Conservation (phyloP, 2,888 invertebrate species). For the Hirudinaria manillensis region DNA sequence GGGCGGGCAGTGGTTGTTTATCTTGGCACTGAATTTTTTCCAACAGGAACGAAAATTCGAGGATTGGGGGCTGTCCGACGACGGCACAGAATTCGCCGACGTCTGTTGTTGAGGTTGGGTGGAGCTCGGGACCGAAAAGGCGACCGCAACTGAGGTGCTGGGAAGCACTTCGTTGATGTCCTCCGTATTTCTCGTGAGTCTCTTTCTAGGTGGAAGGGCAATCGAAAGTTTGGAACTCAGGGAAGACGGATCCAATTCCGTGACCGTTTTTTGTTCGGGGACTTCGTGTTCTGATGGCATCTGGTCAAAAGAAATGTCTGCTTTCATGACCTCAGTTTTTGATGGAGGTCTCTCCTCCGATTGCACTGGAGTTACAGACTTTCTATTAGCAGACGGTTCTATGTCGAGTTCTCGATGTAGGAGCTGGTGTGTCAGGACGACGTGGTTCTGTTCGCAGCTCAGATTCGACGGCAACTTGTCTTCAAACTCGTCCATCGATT, state of each 20-base stretch:
- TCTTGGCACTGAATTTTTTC: slow-evolving; percentile 34
- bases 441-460: slow-evolving; percentile 2
- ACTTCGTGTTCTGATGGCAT: neutral
- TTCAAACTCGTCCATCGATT: neutral
- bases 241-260: neutral
- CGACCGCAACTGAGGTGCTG: neutral
- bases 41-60: slow-evolving; percentile 32
- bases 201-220: slow-evolving; percentile 30
- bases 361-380: neutral
- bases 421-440: too few species aligned
- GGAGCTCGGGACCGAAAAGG: neutral
- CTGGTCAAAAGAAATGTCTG: slow-evolving; percentile 14
- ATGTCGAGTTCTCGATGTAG: too few species aligned
- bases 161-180: slow-evolving; percentile 10
- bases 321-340: neutral
- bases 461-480: neutral
- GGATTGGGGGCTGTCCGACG: slow-evolving; percentile 30
- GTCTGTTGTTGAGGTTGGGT: too few species aligned
- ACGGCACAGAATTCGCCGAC: neutral
- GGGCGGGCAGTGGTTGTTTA: slow-evolving; percentile 29
- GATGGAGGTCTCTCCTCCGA: neutral
- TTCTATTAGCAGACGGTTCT: neutral
- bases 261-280: neutral
- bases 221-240: slow-evolving; percentile 17
- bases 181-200: slow-evolving; percentile 28